Evolutionary conservation across 2,113 vertebrate species (phyloP).

Genomic region (Origma solitaria): DNA sequence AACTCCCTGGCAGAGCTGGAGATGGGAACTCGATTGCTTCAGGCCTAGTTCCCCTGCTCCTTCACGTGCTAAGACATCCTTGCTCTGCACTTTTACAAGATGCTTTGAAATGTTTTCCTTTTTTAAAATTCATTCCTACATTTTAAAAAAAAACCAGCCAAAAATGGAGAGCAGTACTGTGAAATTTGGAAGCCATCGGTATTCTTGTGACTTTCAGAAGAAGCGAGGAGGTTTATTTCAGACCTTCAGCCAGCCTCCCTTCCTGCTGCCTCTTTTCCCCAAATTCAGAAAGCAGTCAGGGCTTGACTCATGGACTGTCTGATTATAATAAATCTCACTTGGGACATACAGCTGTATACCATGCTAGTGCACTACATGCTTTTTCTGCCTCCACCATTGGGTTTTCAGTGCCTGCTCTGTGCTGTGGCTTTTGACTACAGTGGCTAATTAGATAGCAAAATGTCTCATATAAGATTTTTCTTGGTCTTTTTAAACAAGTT

Average conservation of each 20-base stretch:
- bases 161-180: not conserved
- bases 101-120: not conserved
- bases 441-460: not conserved
- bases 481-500: not conserved
- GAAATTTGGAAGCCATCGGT: not conserved
- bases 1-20: not conserved
- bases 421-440: not conserved
- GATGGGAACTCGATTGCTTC: accelerated
- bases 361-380: not conserved
- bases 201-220: not conserved
- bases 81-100: not conserved
- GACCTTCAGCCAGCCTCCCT: not conserved
- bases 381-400: not conserved
- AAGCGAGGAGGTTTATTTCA: not conserved
- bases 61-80: not conserved
- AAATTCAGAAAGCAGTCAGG: not conserved
- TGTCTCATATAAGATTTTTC: not conserved
- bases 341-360: not conserved
- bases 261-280: not conserved
- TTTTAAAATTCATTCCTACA: not conserved
- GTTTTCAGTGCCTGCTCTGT: not conserved
- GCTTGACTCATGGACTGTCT: not conserved
- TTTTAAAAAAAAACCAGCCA: not conserved
- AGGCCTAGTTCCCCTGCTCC: not conserved
- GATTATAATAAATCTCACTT: not conserved